These are phyloP conservation scores for Leptatherina wallacei DNA, from an alignment of 2,797 vertebrate genomes.

Conservation along the genomic window DNA sequence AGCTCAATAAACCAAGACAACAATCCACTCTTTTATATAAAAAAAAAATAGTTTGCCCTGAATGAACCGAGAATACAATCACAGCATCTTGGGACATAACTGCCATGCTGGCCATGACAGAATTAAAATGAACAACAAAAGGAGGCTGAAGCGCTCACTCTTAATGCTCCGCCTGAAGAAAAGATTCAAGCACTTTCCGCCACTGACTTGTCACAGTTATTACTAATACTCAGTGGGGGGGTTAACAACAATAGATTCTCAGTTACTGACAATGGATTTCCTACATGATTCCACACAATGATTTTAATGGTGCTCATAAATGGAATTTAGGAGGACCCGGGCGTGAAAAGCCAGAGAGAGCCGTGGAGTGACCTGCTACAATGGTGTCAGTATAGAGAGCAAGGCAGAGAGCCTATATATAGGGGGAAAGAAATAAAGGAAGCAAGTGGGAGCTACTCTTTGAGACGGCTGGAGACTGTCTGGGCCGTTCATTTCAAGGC, in stretches of 20 bases:
- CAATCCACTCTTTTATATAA: constrained; percentile 35
- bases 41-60: constrained; percentile 16
- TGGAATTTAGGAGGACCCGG: constrained; percentile 70
- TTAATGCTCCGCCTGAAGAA: constrained; percentile 45
- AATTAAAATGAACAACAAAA: constrained; percentile 54
- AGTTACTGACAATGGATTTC: constrained; percentile 69
- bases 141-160: constrained; percentile 34
- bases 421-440: constrained; percentile 60
- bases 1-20: constrained; percentile 59
- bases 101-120: constrained; percentile 24
- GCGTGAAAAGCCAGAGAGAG: constrained; percentile 67
- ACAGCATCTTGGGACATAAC: not conserved
- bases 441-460: constrained; percentile 72
- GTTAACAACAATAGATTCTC: constrained; percentile 56
- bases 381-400: constrained; percentile 50
- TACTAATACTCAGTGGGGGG: constrained; percentile 50
- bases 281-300: constrained; percentile 80
- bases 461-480: constrained; percentile 81
- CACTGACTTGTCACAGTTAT: constrained; percentile 70
- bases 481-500: constrained; percentile 78
- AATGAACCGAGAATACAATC: constrained; percentile 29
- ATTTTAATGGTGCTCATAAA: constrained; percentile 79
- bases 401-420: constrained; percentile 56
- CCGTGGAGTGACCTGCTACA: constrained; percentile 57
- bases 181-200: constrained; percentile 56